phyloP scores from a whole-genome alignment of 2,888 invertebrate species.

The Dione juno region DNA sequence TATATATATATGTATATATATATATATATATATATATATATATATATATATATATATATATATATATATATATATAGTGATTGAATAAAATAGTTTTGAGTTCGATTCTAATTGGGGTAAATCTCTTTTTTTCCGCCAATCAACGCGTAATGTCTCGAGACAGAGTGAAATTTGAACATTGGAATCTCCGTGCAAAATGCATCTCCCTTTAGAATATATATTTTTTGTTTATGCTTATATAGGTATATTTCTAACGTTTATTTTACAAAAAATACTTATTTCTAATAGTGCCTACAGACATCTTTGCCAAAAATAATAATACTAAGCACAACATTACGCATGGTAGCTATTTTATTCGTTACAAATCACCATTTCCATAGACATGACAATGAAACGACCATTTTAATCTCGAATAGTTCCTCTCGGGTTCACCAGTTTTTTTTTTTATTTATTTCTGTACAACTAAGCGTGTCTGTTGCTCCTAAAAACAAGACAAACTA shows the following conservation, averaged over 20 bases:
- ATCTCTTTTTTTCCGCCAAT: background rate
- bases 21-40: too few relatives aligned
- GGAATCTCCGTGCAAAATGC: too few relatives aligned
- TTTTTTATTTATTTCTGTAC: background rate
- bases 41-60: too few relatives aligned
- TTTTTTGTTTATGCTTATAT: too few relatives aligned
- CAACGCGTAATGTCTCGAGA: background rate
- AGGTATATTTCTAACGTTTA: too few relatives aligned
- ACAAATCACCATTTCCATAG: conserved; percentile 37
- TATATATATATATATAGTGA: too few relatives aligned
- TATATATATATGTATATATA: too few relatives aligned
- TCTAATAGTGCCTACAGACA: background rate
- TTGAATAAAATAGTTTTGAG: too few relatives aligned
- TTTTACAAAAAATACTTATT: too few relatives aligned
- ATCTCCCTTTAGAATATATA: too few relatives aligned
- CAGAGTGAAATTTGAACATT: background rate
- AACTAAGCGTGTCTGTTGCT: conserved; percentile 44
- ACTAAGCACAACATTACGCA: background rate
- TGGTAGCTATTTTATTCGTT: conserved; percentile 32
- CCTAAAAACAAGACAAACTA: conserved; percentile 36
- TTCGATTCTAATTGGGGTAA: too few relatives aligned
- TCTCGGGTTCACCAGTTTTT: background rate
- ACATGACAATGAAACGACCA: conserved; percentile 45
- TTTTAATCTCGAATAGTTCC: conserved; percentile 46
- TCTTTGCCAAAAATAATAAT: background rate